Percentiles rank a stretch among this genome's conserved stretches.
Conservation (phyloP, 2,888 invertebrate species). For the Panopea generosa region DNA sequence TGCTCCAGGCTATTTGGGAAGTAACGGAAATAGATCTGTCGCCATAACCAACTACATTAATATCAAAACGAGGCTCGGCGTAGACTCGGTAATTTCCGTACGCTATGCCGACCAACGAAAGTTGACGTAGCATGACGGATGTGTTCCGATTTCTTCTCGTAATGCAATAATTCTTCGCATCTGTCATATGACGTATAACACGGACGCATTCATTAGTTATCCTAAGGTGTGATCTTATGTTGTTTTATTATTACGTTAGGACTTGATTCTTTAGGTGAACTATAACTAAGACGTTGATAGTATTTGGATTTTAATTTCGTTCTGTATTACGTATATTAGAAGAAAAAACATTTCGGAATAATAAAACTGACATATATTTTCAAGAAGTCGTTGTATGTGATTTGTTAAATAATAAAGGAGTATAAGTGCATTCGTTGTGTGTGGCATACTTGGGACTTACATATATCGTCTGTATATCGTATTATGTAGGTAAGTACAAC, state of each 20-base stretch:
- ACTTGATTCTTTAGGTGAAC: conserved; percentile 9
- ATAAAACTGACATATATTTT: too few relatives aligned
- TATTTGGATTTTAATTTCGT: too few relatives aligned
- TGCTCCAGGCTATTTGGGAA: conserved; percentile 26
- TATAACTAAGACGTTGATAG: too few relatives aligned
- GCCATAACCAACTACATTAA: conserved; percentile 10
- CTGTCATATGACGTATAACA: conserved; percentile 39
- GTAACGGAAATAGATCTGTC: conserved; percentile 9
- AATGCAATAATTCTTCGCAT: conserved; percentile 39
- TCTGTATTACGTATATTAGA: too few relatives aligned
- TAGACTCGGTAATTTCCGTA: conserved; percentile 20
- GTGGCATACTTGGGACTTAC: too few relatives aligned
- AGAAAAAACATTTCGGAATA: too few relatives aligned
- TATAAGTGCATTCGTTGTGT: too few relatives aligned
- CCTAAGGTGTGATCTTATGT: conserved; percentile 23
- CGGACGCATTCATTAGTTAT: conserved; percentile 26
- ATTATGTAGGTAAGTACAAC: too few relatives aligned
- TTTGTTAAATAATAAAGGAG: too few relatives aligned
- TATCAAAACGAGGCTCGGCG: neutral
- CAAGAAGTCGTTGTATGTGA: too few relatives aligned
- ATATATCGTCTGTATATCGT: too few relatives aligned
- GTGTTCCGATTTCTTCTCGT: conserved; percentile 34
- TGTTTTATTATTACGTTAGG: conserved; percentile 16
- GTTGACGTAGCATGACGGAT: conserved; percentile 25
- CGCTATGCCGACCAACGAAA: neutral